Conservation (phyloP, 2,888 invertebrate species). For the Boloria euphrosyne region DNA sequence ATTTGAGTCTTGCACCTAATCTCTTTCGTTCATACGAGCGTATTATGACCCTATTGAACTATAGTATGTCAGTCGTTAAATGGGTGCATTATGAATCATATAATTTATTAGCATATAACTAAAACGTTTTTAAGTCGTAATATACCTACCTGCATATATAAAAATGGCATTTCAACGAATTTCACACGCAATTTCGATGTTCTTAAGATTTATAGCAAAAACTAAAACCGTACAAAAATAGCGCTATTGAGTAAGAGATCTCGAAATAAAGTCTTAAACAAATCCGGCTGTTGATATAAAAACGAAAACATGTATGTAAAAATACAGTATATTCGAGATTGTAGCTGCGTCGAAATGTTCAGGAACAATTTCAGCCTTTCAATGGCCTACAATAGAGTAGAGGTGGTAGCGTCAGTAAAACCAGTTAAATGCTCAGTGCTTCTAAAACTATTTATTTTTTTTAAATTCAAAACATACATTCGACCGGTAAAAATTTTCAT, state of each 20-base stretch:
- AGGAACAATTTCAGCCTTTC: conserved; percentile 34
- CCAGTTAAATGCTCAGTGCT: neutral
- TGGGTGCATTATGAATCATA: no score
- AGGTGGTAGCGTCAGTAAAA: conserved; percentile 22
- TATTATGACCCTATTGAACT: no score
- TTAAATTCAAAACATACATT: no score
- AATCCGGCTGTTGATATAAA: conserved; percentile 23
- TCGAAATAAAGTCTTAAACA: conserved; percentile 14
- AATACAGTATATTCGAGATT: conserved; percentile 33
- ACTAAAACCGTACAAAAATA: neutral
- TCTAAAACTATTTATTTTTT: neutral
- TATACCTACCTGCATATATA: no score
- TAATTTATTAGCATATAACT: no score
- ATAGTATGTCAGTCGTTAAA: no score
- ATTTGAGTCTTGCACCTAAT: no score
- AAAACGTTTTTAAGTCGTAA: no score
- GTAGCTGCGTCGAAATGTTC: conserved; percentile 35
- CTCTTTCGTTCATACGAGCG: no score
- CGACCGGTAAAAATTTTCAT: no score
- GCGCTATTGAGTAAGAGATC: neutral
- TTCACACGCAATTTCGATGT: no score
- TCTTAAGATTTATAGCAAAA: neutral
- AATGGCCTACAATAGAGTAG: conserved; percentile 33
- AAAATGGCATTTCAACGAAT: no score
- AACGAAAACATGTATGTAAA: conserved; percentile 27